Evolutionary conservation across 2,888 invertebrate species (phyloP).

Genomic region (Lasioglossum villosulum): DNA sequence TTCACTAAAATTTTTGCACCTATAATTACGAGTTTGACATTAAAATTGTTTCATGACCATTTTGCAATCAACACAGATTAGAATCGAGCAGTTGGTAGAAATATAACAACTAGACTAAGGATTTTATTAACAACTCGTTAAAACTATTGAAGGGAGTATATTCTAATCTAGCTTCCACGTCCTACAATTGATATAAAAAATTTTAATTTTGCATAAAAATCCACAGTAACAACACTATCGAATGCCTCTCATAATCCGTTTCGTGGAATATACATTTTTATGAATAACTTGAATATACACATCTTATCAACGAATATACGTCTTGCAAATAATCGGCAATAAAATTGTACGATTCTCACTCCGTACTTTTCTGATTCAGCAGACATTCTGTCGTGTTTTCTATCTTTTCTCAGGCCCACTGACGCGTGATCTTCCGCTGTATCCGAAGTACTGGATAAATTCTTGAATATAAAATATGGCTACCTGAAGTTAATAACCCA

Average conservation of each 20-base stretch:
- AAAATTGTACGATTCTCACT: neutral
- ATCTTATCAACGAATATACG: neutral
- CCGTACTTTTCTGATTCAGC: conserved; percentile 18
- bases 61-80: neutral
- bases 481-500: conserved; percentile 66
- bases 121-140: neutral
- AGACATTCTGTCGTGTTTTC: conserved; percentile 35
- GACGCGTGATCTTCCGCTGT: conserved; percentile 47
- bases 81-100: neutral
- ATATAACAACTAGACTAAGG: neutral
- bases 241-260: neutral
- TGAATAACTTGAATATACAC: neutral
- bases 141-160: too few species aligned
- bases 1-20: neutral
- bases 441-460: conserved; percentile 69
- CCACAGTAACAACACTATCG: neutral
- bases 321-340: neutral
- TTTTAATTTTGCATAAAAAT: neutral
- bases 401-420: conserved; percentile 24
- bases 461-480: conserved; percentile 60
- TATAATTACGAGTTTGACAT: neutral
- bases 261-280: conserved; percentile 7
- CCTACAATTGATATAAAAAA: too few species aligned
- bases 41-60: neutral
- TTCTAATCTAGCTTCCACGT: neutral